Evolutionary conservation across 2,797 vertebrate genomes (phyloP).

Genomic region (Ateles fusciceps): DNA sequence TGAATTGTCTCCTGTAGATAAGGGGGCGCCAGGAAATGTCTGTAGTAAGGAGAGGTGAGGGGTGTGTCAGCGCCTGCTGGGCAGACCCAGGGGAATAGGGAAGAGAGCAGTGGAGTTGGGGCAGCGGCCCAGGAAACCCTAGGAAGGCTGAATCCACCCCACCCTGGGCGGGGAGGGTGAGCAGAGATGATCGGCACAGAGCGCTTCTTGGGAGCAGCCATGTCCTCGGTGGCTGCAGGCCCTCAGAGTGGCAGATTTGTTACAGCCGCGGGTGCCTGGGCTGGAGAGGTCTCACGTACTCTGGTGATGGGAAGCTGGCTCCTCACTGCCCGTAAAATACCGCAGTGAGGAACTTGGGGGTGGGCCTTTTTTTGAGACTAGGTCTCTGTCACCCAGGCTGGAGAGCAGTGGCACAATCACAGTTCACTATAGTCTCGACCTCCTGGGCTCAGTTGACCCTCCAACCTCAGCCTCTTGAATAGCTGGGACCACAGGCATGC

Average conservation of each 20-base stretch:
- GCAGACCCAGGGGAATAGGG: background rate
- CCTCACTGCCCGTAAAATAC: background rate
- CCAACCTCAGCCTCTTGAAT: background rate
- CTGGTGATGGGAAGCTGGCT: background rate
- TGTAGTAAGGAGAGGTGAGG: background rate
- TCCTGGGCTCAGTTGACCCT: background rate
- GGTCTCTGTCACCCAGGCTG: background rate
- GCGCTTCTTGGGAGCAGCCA: background rate
- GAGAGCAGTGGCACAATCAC: background rate
- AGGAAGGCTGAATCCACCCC: background rate
- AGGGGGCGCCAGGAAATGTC: background rate
- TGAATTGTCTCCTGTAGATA: background rate
- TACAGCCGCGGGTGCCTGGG: rapidly evolving
- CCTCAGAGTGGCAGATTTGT: background rate
- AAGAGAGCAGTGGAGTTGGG: background rate
- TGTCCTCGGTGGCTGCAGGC: background rate
- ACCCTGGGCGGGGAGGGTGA: background rate
- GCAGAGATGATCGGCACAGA: background rate
- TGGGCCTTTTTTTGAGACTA: background rate
- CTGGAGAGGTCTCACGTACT: rapidly evolving
- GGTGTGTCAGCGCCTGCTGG: rapidly evolving
- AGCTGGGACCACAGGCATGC: background rate
- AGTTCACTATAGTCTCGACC: background rate
- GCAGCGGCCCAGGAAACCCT: background rate
- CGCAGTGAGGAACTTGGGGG: too few relatives aligned